Conservation (phyloP, 2,113 vertebrate species). For the Pangasianodon hypophthalmus region DNA sequence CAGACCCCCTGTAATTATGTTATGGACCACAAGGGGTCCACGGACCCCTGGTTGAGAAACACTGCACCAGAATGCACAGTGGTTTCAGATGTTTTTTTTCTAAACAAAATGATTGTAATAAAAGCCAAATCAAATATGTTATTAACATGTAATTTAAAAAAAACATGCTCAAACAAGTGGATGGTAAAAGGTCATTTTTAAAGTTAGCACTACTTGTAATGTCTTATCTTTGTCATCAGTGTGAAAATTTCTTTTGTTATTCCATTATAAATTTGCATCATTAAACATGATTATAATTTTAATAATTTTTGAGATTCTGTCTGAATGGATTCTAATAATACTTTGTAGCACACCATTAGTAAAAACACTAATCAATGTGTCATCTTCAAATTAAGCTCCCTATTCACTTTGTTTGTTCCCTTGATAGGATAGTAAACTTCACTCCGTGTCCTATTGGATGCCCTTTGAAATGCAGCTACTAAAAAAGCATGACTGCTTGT, state of each 20-base stretch:
- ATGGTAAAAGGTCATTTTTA: background rate
- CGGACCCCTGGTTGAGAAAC: background rate
- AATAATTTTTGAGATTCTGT: too few relatives aligned
- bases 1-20: background rate
- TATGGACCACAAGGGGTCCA: background rate
- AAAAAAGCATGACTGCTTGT: background rate
- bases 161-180: too few relatives aligned
- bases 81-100: background rate
- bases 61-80: background rate
- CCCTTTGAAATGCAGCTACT: background rate
- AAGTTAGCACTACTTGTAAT: background rate
- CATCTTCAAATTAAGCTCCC: background rate
- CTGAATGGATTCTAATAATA: background rate
- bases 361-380: background rate
- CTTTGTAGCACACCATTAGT: background rate
- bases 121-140: background rate
- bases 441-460: background rate
- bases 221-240: background rate
- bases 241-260: background rate
- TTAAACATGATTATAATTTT: too few relatives aligned
- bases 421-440: background rate
- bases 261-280: too few relatives aligned
- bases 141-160: background rate
- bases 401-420: background rate
- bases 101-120: background rate